phyloP scores from a whole-genome alignment of 2,797 vertebrate species.

The Silurus lanzhouensis region DNA sequence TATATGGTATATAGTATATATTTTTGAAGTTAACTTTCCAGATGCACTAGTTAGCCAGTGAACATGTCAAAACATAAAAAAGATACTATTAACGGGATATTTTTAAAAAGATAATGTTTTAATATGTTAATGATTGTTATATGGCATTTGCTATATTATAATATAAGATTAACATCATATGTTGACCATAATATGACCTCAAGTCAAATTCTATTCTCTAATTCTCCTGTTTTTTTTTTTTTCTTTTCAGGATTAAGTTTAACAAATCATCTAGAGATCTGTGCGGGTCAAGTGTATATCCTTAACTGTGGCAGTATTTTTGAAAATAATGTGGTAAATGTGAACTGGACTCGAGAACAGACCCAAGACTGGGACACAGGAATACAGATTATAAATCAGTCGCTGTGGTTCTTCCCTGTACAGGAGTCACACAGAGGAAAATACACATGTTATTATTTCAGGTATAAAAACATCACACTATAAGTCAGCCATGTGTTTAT shows the following conservation, averaged over 20 bases:
- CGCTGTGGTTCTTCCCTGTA: conserved; percentile 70
- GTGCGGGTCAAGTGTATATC: conserved; percentile 58
- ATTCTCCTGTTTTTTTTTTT: not conserved
- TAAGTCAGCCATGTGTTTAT: not conserved
- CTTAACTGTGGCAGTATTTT: conserved; percentile 54
- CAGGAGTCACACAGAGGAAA: conserved; percentile 62
- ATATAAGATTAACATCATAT: no score
- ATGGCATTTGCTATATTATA: no score
- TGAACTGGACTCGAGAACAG: conserved; percentile 63
- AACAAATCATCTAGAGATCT: conserved; percentile 31
- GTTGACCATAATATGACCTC: not conserved
- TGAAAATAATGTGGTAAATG: not conserved
- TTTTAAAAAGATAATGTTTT: not conserved
- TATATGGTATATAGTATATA: not conserved
- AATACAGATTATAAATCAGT: conserved; percentile 51
- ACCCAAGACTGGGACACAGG: conserved; percentile 42
- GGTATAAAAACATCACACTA: conserved; percentile 54
- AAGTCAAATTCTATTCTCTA: not conserved
- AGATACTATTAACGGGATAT: not conserved
- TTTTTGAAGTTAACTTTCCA: not conserved
- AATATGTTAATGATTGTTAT: not conserved
- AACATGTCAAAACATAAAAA: not conserved
- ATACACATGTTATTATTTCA: conserved; percentile 69
- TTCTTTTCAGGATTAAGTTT: not conserved
- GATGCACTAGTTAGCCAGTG: not conserved